Conservation (phyloP, 2,797 vertebrate genomes). For the Pangasius macronema region DNA sequence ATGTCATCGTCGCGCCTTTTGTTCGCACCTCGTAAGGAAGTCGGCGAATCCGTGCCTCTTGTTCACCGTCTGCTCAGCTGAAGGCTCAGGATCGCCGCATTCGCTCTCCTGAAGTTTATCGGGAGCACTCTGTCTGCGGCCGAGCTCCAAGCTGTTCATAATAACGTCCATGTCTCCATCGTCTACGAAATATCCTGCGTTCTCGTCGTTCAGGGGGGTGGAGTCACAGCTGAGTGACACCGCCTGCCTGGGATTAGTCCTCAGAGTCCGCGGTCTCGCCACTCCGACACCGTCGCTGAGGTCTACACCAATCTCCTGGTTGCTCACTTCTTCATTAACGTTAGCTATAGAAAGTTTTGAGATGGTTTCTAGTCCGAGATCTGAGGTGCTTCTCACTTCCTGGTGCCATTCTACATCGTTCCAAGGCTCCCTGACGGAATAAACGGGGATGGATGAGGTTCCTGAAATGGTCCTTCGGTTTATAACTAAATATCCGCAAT, state of each 20-base stretch:
- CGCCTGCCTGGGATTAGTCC: slow-evolving; percentile 63
- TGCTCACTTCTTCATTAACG: slow-evolving; percentile 37
- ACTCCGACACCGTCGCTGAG: slow-evolving; percentile 37
- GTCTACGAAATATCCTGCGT: slow-evolving; percentile 65
- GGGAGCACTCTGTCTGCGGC: slow-evolving; percentile 83
- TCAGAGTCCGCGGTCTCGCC: slow-evolving; percentile 68
- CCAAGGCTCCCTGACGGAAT: slow-evolving; percentile 39
- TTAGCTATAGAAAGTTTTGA: slow-evolving; percentile 56
- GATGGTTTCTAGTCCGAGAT: slow-evolving; percentile 29
- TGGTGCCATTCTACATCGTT: background rate
- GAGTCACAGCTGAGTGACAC: slow-evolving; percentile 78
- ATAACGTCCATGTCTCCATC: slow-evolving; percentile 68
- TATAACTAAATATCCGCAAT: slow-evolving; percentile 67
- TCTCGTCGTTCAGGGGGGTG: slow-evolving; percentile 70
- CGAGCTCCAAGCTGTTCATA: slow-evolving; percentile 75
- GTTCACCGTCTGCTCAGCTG: slow-evolving; percentile 64
- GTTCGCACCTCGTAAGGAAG: slow-evolving; percentile 83
- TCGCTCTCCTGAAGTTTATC: slow-evolving; percentile 74
- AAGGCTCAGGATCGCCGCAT: slow-evolving; percentile 27
- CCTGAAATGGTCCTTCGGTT: slow-evolving; percentile 47
- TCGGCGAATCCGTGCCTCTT: slow-evolving; percentile 82
- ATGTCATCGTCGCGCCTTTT: background rate
- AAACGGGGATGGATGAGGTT: slow-evolving; percentile 24
- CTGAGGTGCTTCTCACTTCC: slow-evolving; percentile 17
- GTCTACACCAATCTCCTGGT: slow-evolving; percentile 38